Percentiles rank a stretch among this genome's conserved stretches.
These are phyloP conservation scores for Craseonycteris thonglongyai DNA, from an alignment of 2,113 vertebrate species.

Conservation along the genomic window DNA sequence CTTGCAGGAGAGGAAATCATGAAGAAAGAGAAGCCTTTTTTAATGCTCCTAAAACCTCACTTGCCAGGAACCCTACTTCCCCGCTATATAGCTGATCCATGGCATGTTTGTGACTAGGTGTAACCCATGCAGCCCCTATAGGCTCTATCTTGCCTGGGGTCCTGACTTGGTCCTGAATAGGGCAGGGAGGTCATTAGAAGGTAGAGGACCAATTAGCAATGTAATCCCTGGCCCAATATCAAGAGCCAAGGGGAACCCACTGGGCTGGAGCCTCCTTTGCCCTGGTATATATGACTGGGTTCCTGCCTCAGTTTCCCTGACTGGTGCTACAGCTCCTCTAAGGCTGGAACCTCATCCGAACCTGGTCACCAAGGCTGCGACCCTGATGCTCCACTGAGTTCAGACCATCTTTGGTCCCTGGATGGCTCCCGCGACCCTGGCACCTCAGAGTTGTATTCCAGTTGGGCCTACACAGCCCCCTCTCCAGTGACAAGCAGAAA, in stretches of 20 bases:
- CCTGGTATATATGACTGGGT: neutral
- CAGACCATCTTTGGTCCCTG: neutral
- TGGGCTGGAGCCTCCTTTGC: neutral
- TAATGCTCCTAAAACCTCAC: neutral
- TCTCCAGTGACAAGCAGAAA: neutral
- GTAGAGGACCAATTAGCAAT: neutral
- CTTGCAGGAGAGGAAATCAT: neutral
- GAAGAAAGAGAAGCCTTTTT: neutral
- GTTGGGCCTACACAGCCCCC: neutral
- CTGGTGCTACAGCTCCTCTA: neutral
- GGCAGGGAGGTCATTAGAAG: neutral
- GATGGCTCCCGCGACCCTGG: neutral
- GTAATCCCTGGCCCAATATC: neutral
- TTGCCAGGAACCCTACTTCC: neutral
- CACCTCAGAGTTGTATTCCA: neutral
- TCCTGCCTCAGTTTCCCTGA: neutral
- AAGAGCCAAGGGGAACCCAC: neutral
- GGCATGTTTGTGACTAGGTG: neutral
- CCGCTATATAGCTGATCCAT: no score
- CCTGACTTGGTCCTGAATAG: neutral
- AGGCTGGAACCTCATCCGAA: neutral
- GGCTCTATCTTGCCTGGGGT: neutral
- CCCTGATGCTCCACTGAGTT: neutral
- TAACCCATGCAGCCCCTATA: fast-evolving
- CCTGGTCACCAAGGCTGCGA: neutral